These are phyloP conservation scores for Trichogramma pretiosum DNA, from an alignment of 1,140 invertebrate genomes.

Conservation along the genomic window DNA sequence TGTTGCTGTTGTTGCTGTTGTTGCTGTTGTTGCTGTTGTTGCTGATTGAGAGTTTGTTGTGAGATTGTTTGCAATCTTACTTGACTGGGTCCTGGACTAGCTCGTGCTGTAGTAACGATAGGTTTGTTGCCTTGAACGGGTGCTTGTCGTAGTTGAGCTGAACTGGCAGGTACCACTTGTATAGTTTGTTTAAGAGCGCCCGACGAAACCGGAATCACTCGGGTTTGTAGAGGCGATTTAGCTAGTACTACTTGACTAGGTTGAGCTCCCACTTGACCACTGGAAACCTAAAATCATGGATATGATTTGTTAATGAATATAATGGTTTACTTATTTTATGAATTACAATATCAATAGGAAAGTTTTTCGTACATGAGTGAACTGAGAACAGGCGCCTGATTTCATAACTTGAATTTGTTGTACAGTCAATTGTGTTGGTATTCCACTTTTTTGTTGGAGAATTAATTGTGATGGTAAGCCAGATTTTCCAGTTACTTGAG, in stretches of 20 bases:
- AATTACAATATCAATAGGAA: constrained; percentile 8
- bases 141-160: constrained; percentile 35
- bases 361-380: constrained; percentile 45
- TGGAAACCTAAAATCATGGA: constrained; percentile 29
- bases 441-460: constrained; percentile 55
- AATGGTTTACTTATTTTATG: background rate
- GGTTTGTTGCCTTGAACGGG: constrained; percentile 39
- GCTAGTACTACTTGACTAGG: constrained; percentile 38
- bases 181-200: constrained; percentile 48
- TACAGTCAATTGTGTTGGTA: constrained; percentile 58
- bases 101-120: constrained; percentile 34
- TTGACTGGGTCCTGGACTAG: constrained; percentile 39
- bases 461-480: constrained; percentile 53
- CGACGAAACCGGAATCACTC: constrained; percentile 46
- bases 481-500: constrained; percentile 45
- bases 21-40: constrained; percentile 18
- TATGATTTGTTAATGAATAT: constrained; percentile 1
- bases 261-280: constrained; percentile 34
- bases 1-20: constrained; percentile 6
- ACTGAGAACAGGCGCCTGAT: constrained; percentile 44
- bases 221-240: constrained; percentile 40
- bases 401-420: constrained; percentile 72
- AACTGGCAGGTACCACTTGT: constrained; percentile 45
- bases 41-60: constrained; percentile 32
- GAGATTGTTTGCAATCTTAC: constrained; percentile 40